Evolutionary conservation across 2,888 invertebrate genomes (phyloP).

Genomic region (Hoplodrina ambigua): DNA sequence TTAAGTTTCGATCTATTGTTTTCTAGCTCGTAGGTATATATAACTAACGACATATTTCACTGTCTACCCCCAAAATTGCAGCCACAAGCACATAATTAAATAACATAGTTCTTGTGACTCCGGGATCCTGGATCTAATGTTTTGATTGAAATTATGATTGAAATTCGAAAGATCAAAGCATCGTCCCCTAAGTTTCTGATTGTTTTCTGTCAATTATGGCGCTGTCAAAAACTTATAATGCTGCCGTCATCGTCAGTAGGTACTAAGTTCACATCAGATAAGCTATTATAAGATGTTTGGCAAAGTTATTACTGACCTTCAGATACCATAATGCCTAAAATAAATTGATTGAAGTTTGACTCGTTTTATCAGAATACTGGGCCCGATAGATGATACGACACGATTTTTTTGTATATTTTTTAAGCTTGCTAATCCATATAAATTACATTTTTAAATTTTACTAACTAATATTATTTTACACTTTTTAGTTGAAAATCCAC

Average conservation of each 20-base stretch:
- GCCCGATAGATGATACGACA: conserved; percentile 21
- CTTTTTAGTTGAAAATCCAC: too few relatives aligned
- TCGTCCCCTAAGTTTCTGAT: conserved; percentile 49
- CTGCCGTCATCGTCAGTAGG: conserved; percentile 30
- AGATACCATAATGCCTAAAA: conserved; percentile 1
- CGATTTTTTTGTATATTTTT: conserved; percentile 15
- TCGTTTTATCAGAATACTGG: neutral
- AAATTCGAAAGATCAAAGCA: conserved; percentile 53
- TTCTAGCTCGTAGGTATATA: too few relatives aligned
- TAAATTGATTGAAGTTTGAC: conserved; percentile 23
- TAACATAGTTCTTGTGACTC: neutral
- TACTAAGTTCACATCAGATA: conserved; percentile 40
- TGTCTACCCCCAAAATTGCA: too few relatives aligned
- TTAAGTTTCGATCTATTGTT: too few relatives aligned
- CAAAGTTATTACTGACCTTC: conserved; percentile 28
- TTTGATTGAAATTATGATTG: conserved; percentile 32
- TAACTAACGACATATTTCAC: too few relatives aligned
- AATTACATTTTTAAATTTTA: too few relatives aligned
- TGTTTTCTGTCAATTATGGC: conserved; percentile 63
- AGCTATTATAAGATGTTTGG: conserved; percentile 28
- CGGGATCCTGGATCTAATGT: neutral
- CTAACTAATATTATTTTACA: too few relatives aligned
- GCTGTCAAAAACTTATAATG: conserved; percentile 57
- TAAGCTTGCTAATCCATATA: too few relatives aligned
- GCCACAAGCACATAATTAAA: neutral